Evolutionary conservation across 2,888 invertebrate species (phyloP).

Genomic region (Scaptomyza cyrtandrae): DNA sequence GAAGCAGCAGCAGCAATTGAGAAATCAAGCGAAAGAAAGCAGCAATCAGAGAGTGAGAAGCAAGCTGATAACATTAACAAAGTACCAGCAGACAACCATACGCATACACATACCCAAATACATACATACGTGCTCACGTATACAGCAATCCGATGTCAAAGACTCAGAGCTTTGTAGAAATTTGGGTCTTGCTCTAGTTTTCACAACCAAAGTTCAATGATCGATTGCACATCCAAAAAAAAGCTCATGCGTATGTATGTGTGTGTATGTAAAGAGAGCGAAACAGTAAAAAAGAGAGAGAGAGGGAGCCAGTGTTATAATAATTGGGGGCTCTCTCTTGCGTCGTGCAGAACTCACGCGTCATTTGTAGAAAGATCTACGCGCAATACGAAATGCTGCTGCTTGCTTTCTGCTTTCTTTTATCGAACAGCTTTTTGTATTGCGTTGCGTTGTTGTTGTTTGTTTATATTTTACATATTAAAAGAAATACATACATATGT

Average conservation of each 20-base stretch:
- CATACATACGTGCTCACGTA: neutral
- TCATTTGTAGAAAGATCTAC: slow-evolving; percentile 71
- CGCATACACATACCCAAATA: neutral
- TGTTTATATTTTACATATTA: slow-evolving; percentile 27
- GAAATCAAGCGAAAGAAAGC: slow-evolving; percentile 71
- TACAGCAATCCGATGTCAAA: slow-evolving; percentile 32
- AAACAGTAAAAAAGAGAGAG: slow-evolving; percentile 10
- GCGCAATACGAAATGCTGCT: slow-evolving; percentile 22
- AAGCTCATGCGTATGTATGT: slow-evolving; percentile 42
- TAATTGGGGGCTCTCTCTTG: slow-evolving; percentile 46
- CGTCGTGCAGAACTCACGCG: slow-evolving; percentile 73
- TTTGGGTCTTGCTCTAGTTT: slow-evolving; percentile 82
- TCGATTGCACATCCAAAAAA: slow-evolving; percentile 75
- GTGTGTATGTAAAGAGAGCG: slow-evolving; percentile 7
- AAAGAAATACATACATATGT: too few relatives aligned
- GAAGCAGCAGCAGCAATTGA: slow-evolving; percentile 31
- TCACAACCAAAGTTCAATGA: slow-evolving; percentile 81
- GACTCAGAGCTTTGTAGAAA: slow-evolving; percentile 67
- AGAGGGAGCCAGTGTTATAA: slow-evolving; percentile 16
- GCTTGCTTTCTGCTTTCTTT: slow-evolving; percentile 77
- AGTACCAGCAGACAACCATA: slow-evolving; percentile 7
- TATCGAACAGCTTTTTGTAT: slow-evolving; percentile 58
- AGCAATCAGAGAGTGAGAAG: slow-evolving; percentile 38
- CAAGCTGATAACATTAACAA: slow-evolving; percentile 59
- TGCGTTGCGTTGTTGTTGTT: slow-evolving; percentile 53